A percentile compares a stretch with the other conserved stretches of the same genome.
phyloP scores from a whole-genome alignment of 2,113 vertebrate genomes.

The rabbit (Oryctolagus cuniculus) region DNA sequence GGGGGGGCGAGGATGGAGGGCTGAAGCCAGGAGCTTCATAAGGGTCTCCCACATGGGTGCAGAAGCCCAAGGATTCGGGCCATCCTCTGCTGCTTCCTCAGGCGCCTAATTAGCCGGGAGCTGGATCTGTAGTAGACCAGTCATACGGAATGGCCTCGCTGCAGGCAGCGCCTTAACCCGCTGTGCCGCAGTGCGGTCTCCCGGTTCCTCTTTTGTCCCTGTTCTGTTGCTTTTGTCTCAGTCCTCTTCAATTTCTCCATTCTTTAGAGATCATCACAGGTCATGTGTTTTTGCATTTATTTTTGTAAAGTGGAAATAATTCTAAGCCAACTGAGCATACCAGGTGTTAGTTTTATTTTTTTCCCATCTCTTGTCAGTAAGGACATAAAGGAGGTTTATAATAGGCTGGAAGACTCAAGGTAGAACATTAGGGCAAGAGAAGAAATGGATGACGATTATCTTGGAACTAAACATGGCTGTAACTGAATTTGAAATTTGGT shows the following conservation, averaged over 20 bases:
- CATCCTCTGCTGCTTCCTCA: too few species aligned
- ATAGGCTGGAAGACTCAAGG: conserved; percentile 29
- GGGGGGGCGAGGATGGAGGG: too few species aligned
- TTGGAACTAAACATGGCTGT: not conserved
- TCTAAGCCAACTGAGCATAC: not conserved
- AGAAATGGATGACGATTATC: conserved; percentile 22
- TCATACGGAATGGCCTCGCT: too few species aligned
- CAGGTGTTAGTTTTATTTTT: conserved; percentile 24
- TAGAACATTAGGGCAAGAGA: conserved; percentile 13
- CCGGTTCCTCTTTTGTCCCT: not conserved
- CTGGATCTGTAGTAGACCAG: too few species aligned
- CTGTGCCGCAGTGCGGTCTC: too few species aligned
- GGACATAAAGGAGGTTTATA: conserved; percentile 34
- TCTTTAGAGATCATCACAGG: conserved; percentile 48
- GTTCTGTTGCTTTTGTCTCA: conserved; percentile 23
- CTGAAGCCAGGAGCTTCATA: too few species aligned
- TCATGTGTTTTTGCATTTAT: conserved; percentile 43
- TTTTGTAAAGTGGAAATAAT: conserved; percentile 56
- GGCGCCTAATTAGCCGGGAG: too few species aligned
- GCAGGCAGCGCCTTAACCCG: not conserved
- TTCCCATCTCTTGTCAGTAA: conserved; percentile 8
- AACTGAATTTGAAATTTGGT: conserved; percentile 56
- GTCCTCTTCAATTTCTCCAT: conserved; percentile 25
- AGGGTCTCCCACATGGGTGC: too few species aligned
- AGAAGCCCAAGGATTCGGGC: too few species aligned